Base-by-base conservation (phyloP, 2,797 vertebrate species). In the Schizopygopsis pylzovi region DNA sequence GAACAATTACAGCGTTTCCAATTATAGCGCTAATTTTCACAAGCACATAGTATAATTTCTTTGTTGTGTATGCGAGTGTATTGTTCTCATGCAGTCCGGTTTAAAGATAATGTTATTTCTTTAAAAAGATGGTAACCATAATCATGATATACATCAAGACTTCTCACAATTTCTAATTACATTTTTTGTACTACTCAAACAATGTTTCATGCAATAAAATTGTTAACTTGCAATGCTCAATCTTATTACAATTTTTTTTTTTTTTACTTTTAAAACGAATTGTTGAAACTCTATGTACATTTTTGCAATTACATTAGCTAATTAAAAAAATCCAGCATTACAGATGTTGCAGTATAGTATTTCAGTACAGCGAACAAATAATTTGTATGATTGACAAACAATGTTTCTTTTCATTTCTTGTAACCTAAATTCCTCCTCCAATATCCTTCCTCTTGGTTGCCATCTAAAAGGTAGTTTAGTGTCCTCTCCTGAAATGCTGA, bases 11-110 rank as follows among this genome's bases (percentile, higher is more conserved):
- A 79, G 84, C 28, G 20, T 9, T 28, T 54, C 76, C 72, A 78
- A 91, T 90, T 84, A 82, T 9, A 25, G 41, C 15, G 4, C 41
- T 73, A 11, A 86, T 88, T 88, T 49, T 84, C 61, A 82, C 10
- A 81, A 84, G 41, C 18, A 28, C 16, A 7, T 5, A n/a, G 0
- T 65, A n/a, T 9, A 4, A 1, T 41, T 71, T 72, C 15, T 59
- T 68, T 73, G 8, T 25, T 47, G 20, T 3, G 28, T 81, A 65
- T 52, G 28, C 0, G 9, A 52, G 28, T 52, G 37, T 82, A 37
- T 54, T 54, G 33, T 70, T 52, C 15, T 70, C 79, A 68, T 81
- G 18, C 49, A 54, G 43, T 52, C 12, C 1, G 8, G 20, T 70
- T 52, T 16, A 68, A 81, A 13, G 6, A 81, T 22, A 20, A 52